Percentiles rank a stretch among this genome's conserved stretches.
These are phyloP conservation scores for Fukomys damarensis DNA, from an alignment of 2,113 vertebrate genomes.

Conservation along the genomic window DNA sequence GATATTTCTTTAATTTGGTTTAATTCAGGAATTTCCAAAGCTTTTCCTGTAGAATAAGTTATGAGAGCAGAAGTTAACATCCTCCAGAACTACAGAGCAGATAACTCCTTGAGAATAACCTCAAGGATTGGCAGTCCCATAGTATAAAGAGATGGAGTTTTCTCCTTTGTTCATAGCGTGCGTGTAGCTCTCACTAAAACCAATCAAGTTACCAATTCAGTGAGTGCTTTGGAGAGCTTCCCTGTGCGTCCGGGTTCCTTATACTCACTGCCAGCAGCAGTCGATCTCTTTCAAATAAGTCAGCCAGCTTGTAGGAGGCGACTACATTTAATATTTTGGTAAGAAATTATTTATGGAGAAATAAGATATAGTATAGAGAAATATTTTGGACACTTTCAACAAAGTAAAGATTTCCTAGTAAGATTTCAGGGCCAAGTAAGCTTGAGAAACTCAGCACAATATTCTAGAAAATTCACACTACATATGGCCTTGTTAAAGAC, in stretches of 20 bases:
- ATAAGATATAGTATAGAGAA: constrained; percentile 19
- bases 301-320: constrained; percentile 90
- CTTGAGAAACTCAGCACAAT: not conserved
- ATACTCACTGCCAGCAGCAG: constrained; percentile 90
- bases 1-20: not conserved
- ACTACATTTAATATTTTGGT: constrained; percentile 62
- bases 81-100: not conserved
- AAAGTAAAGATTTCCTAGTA: not conserved
- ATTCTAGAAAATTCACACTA: not conserved
- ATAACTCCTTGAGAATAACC: not conserved
- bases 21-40: not conserved
- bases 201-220: not conserved
- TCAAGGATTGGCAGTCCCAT: not conserved
- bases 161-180: not conserved
- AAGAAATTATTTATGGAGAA: not conserved
- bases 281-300: constrained; percentile 91
- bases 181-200: not conserved
- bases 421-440: not conserved
- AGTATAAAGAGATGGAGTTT: not conserved
- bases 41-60: not conserved
- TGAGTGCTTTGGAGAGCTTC: not conserved
- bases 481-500: not conserved
- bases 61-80: not conserved
- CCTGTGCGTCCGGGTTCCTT: not conserved
- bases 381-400: not conserved